Base-by-base conservation (phyloP, 2,113 vertebrate genomes). In the Nematolebias whitei region DNA sequence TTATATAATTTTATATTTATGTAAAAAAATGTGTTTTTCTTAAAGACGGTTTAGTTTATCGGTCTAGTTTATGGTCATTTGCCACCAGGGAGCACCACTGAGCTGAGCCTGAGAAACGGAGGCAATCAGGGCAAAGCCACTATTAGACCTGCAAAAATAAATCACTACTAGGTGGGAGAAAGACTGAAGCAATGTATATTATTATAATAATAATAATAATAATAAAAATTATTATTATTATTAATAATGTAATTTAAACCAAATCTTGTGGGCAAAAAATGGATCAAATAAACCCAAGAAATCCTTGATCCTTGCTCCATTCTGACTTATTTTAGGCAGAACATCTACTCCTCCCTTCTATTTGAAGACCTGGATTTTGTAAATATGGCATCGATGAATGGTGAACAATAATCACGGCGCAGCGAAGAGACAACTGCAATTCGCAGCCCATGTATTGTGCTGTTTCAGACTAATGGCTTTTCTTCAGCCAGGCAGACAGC, bases 121-220 rank as follows among this genome's bases (percentile, higher is more conserved):
- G 32, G 41, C 41, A 58, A 74, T 85, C 76, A 78, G 80, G 80
- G 71, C 70, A 84, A 32, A 78, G 74, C 83, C 79, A 82, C 87
- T 86, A 60, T 55, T 76, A 85, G 78, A 82, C 74, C 90, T 92
- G 90, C 89, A 90, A 87, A 88, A 89, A 92, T 92, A 90, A 90
- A 91, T 91, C 88, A 90, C 80, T 4, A 70, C 65, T 68, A 63
- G 65, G 71, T 74, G 56, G 57, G 40, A 84, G 72, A 68, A 68
- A 78, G 79, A 85, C 38, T 41, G 57, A 79, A 64, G 71, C 35
- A 38, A 72, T 68, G 61, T 77, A 63, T 70, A 78, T 67, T n/a
- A n/a, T n/a, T n/a, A n/a, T n/a, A n/a, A n/a, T n/a, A n/a, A n/a
- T n/a, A n/a, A n/a, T n/a, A n/a, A n/a, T n/a, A n/a, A n/a, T n/a